Evolutionary conservation across 2,888 invertebrate species (phyloP).

Genomic region (Trachelus stipa): DNA sequence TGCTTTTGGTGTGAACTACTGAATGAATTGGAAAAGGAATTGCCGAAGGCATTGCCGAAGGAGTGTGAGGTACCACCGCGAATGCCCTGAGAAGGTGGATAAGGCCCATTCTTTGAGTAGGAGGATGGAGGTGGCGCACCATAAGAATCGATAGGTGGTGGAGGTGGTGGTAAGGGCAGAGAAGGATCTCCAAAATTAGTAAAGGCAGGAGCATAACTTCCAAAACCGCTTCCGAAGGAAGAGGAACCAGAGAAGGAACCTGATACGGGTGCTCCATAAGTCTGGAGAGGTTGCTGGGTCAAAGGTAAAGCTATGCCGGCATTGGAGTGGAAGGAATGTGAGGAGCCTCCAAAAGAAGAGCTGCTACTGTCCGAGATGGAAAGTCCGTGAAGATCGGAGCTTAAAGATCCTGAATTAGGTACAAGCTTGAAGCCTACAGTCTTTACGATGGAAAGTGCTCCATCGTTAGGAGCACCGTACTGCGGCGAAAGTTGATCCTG

Average conservation of each 20-base stretch:
- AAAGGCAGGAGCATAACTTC: conserved; percentile 8
- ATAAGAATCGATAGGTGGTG: conserved; percentile 43
- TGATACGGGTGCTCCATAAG: background rate
- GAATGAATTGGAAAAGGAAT: background rate
- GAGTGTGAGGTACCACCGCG: conserved; percentile 55
- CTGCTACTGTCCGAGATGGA: conserved; percentile 12
- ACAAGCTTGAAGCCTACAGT: conserved; percentile 65
- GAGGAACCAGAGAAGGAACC: conserved; percentile 7
- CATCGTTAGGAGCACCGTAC: conserved; percentile 28
- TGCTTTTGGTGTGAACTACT: conserved; percentile 23
- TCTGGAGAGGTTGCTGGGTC: conserved; percentile 1
- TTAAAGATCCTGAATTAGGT: conserved; percentile 18
- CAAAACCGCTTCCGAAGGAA: conserved; percentile 4
- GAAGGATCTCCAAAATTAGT: background rate
- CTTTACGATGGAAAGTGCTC: conserved; percentile 62
- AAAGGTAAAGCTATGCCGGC: conserved; percentile 8
- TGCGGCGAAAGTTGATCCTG: conserved; percentile 23
- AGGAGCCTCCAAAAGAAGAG: conserved; percentile 10
- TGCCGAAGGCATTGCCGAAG: conserved; percentile 22
- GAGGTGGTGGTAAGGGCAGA: conserved; percentile 19
- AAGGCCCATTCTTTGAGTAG: conserved; percentile 60
- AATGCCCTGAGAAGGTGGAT: conserved; percentile 61
- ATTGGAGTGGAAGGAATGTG: conserved; percentile 10
- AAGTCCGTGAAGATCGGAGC: conserved; percentile 10
- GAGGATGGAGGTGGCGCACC: conserved; percentile 52